Evolutionary conservation across 2,888 invertebrate genomes (phyloP).

Genomic region (Opisthograptis luteolata): DNA sequence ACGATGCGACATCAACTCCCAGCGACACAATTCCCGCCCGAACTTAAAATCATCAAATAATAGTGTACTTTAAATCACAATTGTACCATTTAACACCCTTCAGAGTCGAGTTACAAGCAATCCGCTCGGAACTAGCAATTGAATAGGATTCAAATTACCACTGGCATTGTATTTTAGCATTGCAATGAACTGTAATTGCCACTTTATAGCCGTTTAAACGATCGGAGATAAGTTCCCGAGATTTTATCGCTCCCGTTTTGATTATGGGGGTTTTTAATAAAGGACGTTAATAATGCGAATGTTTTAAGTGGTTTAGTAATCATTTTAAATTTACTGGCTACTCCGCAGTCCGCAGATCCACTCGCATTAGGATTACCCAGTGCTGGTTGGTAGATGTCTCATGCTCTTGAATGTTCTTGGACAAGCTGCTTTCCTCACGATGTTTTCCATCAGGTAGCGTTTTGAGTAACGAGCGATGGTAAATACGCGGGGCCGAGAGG

Average conservation of each 20-base stretch:
- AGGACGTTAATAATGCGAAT: too few species aligned
- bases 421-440: too few species aligned
- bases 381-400: too few species aligned
- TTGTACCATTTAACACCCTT: slow-evolving; percentile 14
- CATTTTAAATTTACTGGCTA: background rate
- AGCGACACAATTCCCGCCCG: background rate
- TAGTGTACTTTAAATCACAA: slow-evolving; percentile 11
- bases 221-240: slow-evolving; percentile 25
- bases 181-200: slow-evolving; percentile 26
- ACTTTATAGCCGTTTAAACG: slow-evolving; percentile 34
- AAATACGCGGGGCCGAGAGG: too few species aligned
- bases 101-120: slow-evolving; percentile 31
- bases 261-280: slow-evolving; percentile 17
- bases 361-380: too few species aligned
- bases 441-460: too few species aligned
- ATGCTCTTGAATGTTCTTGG: too few species aligned
- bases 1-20: background rate
- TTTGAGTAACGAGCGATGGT: too few species aligned
- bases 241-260: slow-evolving; percentile 26
- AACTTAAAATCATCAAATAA: slow-evolving; percentile 13
- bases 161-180: slow-evolving; percentile 8
- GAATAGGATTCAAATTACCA: slow-evolving; percentile 13
- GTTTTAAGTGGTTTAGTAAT: background rate
- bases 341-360: too few species aligned
- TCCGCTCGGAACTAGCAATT: slow-evolving; percentile 28